Evolutionary conservation across 2,113 vertebrate species (phyloP).

Genomic region (Chauna torquata): DNA sequence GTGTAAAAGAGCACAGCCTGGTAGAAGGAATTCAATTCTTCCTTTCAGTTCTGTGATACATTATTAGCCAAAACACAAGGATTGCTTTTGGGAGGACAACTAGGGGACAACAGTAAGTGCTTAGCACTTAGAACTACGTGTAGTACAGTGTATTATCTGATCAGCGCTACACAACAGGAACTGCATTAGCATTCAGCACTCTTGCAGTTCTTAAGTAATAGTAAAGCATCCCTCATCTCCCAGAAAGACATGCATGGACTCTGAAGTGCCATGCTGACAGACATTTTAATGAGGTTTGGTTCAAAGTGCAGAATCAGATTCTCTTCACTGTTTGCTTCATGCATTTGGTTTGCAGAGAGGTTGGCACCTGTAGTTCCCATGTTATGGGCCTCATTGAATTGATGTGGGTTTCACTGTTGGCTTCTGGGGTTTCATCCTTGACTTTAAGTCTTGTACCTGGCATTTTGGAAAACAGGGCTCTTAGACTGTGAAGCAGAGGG

Average conservation of each 20-base stretch:
- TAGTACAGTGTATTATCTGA: slow-evolving; percentile 46
- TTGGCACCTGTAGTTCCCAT: fast-evolving
- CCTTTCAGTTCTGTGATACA: neutral
- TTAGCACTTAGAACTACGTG: slow-evolving; percentile 1
- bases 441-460: neutral
- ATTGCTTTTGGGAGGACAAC: neutral
- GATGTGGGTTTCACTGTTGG: neutral
- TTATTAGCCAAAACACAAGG: neutral
- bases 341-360: neutral
- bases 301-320: neutral
- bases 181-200: slow-evolving; percentile 42
- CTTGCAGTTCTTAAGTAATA: slow-evolving; percentile 51
- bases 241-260: neutral
- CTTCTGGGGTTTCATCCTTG: neutral
- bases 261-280: neutral
- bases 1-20: neutral
- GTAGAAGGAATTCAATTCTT: neutral
- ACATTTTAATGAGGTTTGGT: neutral
- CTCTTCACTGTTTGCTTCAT: neutral
- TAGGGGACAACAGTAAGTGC: neutral
- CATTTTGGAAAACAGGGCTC: neutral
- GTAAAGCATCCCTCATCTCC: neutral
- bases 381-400: fast-evolving
- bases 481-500: neutral
- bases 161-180: slow-evolving; percentile 55